Base-by-base conservation (phyloP, 2,888 invertebrate genomes). In the Aproaerema taeniolella region DNA sequence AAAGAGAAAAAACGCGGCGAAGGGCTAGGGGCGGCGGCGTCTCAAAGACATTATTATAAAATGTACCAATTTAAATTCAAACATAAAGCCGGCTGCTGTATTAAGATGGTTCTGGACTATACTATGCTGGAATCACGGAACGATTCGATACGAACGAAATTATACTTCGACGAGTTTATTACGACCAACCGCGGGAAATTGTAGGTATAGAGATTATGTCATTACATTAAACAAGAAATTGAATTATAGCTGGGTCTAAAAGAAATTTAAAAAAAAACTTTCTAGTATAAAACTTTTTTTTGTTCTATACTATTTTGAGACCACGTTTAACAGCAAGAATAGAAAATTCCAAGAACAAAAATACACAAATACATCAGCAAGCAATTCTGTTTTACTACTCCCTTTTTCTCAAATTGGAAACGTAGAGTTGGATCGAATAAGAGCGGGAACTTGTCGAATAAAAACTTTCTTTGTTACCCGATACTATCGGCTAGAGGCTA, bases 381-480 rank as follows among this genome's bases (percentile, higher is more conserved):
- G 10, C 20, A 20, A 8, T 26, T 32, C 28, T 31, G 13, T 39
- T 78, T 78, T 74, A 80, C 65, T 63, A 52, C 67, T 56, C 61
- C 71, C 66, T 64, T 72, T 70, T 76, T 66, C 74, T 72, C 58
- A 75, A 79, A 85, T 83, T 81, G 77, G 82, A 77, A 76, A 71
- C 71, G 67, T 70, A 68, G 68, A 75, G 72, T 67, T 59, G 67
- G 73, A 63, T 74, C 72, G 70, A 70, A 73, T 69, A 57, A 58
- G 45, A 57, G 61, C 58, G 64, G 59, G 62, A 82, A 82, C 67
- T 85, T 80, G 52, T 53, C 59, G 58, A 71, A 75, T 86, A 83
- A 85, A 86, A 85, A 85, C 81, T 86, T 85, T 80, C 81, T 80
- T 83, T 80, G 81, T 81, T 83, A 83, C 63, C 69, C 64, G 81